A percentile compares a stretch with the other conserved stretches of the same genome.
phyloP scores from a whole-genome alignment of 2,888 invertebrate species.

The Lordiphosa andalusiaca region DNA sequence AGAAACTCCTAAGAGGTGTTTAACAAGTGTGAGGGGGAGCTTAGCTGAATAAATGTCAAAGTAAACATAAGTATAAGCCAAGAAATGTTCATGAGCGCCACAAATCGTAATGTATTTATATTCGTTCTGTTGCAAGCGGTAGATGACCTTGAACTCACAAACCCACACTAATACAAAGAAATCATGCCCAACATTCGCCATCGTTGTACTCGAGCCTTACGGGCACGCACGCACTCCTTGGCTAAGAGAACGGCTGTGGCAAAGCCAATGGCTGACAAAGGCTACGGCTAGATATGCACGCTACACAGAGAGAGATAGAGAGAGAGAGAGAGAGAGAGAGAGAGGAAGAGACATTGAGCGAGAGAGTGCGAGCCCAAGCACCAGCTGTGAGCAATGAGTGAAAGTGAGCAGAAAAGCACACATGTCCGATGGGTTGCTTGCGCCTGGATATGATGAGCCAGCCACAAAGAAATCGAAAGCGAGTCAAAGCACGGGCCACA shows the following conservation, averaged over 20 bases:
- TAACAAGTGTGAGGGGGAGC: too few relatives aligned
- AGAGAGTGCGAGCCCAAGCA: slow-evolving; percentile 21
- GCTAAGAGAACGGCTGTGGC: slow-evolving; percentile 38
- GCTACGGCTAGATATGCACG: slow-evolving; percentile 6
- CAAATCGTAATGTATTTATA: slow-evolving; percentile 59
- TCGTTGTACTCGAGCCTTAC: slow-evolving; percentile 53
- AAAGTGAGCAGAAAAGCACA: slow-evolving; percentile 74
- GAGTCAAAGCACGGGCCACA: slow-evolving; percentile 58
- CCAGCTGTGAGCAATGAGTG: slow-evolving; percentile 69
- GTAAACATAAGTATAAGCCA: background rate
- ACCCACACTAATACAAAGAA: slow-evolving; percentile 38
- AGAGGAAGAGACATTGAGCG: slow-evolving; percentile 17
- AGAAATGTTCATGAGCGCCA: slow-evolving; percentile 55
- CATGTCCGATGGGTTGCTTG: slow-evolving; percentile 59
- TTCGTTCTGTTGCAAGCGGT: slow-evolving; percentile 76
- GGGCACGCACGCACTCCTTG: slow-evolving; percentile 69
- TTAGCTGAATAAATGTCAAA: too few relatives aligned
- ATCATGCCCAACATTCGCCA: slow-evolving; percentile 28
- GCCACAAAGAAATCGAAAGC: slow-evolving; percentile 36
- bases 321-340: slow-evolving; percentile 28
- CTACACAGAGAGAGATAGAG: slow-evolving; percentile 5
- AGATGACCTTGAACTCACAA: slow-evolving; percentile 79
- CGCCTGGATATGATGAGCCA: slow-evolving; percentile 61
- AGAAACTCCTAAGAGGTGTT: too few relatives aligned
- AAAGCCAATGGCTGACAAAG: slow-evolving; percentile 13